Percentiles rank a stretch among this genome's conserved stretches.
phyloP scores from a whole-genome alignment of 1,140 invertebrate species.

The Eurosta solidaginis region DNA sequence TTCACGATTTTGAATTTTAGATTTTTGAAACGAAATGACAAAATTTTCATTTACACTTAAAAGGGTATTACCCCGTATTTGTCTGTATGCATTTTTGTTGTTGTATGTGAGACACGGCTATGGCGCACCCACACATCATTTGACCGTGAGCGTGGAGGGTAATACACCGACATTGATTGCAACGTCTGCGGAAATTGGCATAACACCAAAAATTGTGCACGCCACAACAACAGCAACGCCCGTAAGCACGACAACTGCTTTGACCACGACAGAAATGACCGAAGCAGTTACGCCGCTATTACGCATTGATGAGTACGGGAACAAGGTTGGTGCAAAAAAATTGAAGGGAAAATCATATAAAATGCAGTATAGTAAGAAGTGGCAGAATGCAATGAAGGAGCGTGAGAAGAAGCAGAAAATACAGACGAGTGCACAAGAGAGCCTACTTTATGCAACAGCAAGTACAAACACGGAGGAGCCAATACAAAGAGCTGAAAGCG shows the following conservation, averaged over 20 bases:
- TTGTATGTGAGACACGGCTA: background rate
- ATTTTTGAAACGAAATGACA: background rate
- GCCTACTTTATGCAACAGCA: slow-evolving; percentile 16
- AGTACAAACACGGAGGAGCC: background rate
- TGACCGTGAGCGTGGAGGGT: slow-evolving; percentile 41
- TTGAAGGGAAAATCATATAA: slow-evolving; percentile 21
- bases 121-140: slow-evolving; percentile 37
- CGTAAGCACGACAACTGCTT: background rate
- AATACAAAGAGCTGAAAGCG: background rate
- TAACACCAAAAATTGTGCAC: slow-evolving; percentile 29
- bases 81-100: background rate
- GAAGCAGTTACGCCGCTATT: background rate
- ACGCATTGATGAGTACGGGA: background rate
- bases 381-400: background rate
- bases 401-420: background rate
- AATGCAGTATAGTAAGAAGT: background rate
- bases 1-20: background rate
- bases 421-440: background rate
- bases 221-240: background rate
- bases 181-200: slow-evolving; percentile 37
- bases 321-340: background rate
- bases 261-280: background rate
- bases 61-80: background rate
- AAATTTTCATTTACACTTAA: background rate
- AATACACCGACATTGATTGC: slow-evolving; percentile 44